Conservation (phyloP, 2,797 vertebrate genomes). For the Sebastes steindachneri region DNA sequence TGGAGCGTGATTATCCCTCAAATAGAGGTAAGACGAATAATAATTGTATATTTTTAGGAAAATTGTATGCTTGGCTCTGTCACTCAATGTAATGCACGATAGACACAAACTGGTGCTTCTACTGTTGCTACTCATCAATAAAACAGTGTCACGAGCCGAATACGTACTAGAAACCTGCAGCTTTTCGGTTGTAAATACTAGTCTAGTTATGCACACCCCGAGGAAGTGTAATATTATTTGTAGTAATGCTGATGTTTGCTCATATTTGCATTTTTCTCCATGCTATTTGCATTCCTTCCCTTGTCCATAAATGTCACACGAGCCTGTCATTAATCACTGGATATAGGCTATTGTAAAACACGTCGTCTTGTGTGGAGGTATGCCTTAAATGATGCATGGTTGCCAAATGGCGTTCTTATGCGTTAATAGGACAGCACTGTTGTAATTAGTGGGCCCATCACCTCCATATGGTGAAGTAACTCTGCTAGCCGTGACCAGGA, state of each 20-base stretch:
- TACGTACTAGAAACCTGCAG: slow-evolving; percentile 6
- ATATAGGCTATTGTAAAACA: slow-evolving; percentile 54
- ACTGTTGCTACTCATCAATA: slow-evolving; percentile 10
- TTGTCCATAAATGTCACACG: slow-evolving; percentile 61
- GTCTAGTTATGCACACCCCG: neutral
- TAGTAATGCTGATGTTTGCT: slow-evolving; percentile 42
- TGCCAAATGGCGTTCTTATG: slow-evolving; percentile 67
- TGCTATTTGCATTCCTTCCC: slow-evolving; percentile 35
- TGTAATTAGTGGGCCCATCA: slow-evolving; percentile 75
- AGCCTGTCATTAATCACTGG: slow-evolving; percentile 40
- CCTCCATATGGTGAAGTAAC: slow-evolving; percentile 70
- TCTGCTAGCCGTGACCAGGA: slow-evolving; percentile 62
- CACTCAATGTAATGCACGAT: slow-evolving; percentile 2
- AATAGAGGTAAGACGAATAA: neutral
- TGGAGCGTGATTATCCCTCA: neutral
- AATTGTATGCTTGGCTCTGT: neutral
- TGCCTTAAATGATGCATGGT: slow-evolving; percentile 66
- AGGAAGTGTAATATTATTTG: slow-evolving; percentile 24
- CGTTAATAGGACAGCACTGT: slow-evolving; percentile 73
- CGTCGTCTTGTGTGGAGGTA: slow-evolving; percentile 35
- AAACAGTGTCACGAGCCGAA: slow-evolving; percentile 10
- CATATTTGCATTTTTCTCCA: slow-evolving; percentile 34
- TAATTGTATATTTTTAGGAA: slow-evolving; percentile 1
- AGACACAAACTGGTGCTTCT: neutral
- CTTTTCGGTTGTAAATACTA: neutral